Conservation (phyloP, 2,888 invertebrate genomes). For the Crossocerus cetratus region DNA sequence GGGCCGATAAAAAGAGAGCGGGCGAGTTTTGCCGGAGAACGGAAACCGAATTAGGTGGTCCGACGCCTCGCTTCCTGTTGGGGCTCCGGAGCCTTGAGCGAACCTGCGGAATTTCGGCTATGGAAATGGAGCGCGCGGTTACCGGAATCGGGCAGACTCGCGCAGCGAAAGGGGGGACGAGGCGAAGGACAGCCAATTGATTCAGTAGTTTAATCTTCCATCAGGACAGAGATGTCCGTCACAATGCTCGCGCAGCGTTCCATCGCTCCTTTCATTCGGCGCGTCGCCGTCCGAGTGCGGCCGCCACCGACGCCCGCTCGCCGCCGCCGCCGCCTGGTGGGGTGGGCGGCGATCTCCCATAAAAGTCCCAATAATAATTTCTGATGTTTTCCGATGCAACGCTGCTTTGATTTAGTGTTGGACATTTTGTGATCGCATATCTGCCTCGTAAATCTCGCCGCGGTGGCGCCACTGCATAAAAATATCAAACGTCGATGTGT, state of each 20-base stretch:
- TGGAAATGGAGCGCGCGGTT: too few relatives aligned
- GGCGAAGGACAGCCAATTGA: neutral
- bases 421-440: constrained; percentile 78
- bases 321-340: neutral
- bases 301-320: neutral
- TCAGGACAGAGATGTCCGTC: constrained; percentile 30
- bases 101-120: too few relatives aligned
- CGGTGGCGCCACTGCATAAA: constrained; percentile 74
- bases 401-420: constrained; percentile 76
- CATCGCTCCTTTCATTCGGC: constrained; percentile 56
- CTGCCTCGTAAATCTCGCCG: constrained; percentile 77
- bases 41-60: too few relatives aligned
- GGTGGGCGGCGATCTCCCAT: constrained; percentile 65
- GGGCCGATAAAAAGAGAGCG: too few relatives aligned
- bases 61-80: neutral
- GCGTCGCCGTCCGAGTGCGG: constrained; percentile 1
- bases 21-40: neutral
- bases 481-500: constrained; percentile 77
- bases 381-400: constrained; percentile 77
- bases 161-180: neutral
- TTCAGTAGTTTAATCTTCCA: constrained; percentile 1
- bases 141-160: too few relatives aligned
- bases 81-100: too few relatives aligned
- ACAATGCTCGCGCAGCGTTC: constrained; percentile 42
- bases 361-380: constrained; percentile 78